Evolutionary conservation across 2,888 invertebrate species (phyloP).

Genomic region (Leptura quadrifasciata): DNA sequence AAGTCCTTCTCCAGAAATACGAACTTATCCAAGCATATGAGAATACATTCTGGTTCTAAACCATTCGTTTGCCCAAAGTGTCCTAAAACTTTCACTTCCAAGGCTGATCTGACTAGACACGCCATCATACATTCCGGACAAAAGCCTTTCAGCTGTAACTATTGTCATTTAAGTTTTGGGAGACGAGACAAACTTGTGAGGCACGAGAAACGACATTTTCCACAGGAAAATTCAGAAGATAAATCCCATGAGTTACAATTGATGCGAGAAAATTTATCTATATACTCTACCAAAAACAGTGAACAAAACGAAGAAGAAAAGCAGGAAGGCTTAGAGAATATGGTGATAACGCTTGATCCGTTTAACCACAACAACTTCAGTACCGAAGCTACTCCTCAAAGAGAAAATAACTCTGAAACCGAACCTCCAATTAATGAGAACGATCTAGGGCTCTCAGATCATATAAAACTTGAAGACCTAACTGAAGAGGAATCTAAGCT

Average conservation of each 20-base stretch:
- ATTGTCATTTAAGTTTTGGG: conserved; percentile 81
- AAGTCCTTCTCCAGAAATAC: conserved; percentile 87
- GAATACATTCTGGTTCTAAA: conserved; percentile 83
- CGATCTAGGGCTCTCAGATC: conserved; percentile 23
- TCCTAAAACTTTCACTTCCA: conserved; percentile 83
- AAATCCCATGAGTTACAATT: conserved; percentile 67
- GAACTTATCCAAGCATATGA: conserved; percentile 85
- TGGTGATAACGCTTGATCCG: conserved; percentile 80
- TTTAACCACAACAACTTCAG: conserved; percentile 73
- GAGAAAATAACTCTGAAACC: conserved; percentile 57
- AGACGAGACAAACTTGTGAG: conserved; percentile 82
- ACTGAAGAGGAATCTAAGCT: conserved; percentile 50
- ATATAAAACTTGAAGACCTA: conserved; percentile 42
- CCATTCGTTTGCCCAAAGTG: conserved; percentile 84
- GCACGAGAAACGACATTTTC: conserved; percentile 80
- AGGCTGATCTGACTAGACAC: conserved; percentile 81
- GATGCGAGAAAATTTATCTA: conserved; percentile 66
- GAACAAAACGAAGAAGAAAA: conserved; percentile 50
- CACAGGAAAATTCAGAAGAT: conserved; percentile 68
- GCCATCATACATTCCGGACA: conserved; percentile 81
- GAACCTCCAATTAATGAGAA: conserved; percentile 51
- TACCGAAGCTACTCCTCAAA: conserved; percentile 59
- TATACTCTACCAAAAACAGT: conserved; percentile 52
- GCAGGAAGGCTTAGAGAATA: conserved; percentile 72
- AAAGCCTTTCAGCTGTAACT: conserved; percentile 80